A percentile compares a stretch with the other conserved stretches of the same genome.
These are phyloP conservation scores for Nemopilema nomurai DNA, from an alignment of 30 jellyfish, hydroid and myxozoan species.

Conservation along the genomic window DNA sequence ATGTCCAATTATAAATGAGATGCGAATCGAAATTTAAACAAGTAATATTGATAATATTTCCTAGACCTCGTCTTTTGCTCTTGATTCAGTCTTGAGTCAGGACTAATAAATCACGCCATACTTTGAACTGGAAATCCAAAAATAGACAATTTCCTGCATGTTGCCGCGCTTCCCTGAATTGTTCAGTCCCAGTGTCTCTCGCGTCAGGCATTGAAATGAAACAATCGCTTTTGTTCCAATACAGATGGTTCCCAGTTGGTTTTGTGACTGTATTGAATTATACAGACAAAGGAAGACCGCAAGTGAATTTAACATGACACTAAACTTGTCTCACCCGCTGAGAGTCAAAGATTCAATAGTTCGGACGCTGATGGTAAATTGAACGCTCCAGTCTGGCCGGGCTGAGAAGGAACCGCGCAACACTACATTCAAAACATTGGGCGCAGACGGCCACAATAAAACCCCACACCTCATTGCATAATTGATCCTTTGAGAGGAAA, in stretches of 20 bases:
- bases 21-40: too few species aligned
- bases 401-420: not conserved
- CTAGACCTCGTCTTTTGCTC: too few species aligned
- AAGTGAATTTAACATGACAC: slow-evolving; percentile 13
- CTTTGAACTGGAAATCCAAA: not conserved
- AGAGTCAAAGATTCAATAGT: not conserved
- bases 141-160: not conserved
- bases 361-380: not conserved
- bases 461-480: not conserved
- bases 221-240: not conserved
- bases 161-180: not conserved
- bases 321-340: slow-evolving; percentile 44
- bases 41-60: too few species aligned
- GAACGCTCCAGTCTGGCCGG: not conserved
- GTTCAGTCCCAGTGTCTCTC: not conserved
- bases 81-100: too few species aligned
- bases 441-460: too few species aligned
- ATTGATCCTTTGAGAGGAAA: not conserved
- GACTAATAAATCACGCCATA: too few species aligned
- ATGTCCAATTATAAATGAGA: too few species aligned
- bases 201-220: not conserved
- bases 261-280: slow-evolving; percentile 1
- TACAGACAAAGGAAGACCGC: slow-evolving; percentile 26
- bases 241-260: not conserved
- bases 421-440: not conserved